phyloP scores from a whole-genome alignment of 2,888 invertebrate species.

The Phalera bucephala region DNA sequence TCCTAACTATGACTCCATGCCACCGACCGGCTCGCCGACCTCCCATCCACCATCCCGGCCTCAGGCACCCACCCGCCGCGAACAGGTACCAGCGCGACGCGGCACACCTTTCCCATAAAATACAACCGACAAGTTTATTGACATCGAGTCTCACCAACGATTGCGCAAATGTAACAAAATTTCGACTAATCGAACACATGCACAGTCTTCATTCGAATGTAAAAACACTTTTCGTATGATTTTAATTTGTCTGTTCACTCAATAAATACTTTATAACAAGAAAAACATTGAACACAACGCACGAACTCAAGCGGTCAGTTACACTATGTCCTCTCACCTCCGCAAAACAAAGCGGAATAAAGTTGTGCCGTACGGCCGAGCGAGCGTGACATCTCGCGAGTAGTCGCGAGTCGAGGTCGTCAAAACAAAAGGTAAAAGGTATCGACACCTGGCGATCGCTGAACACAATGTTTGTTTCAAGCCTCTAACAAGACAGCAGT shows the following conservation, averaged over 20 bases:
- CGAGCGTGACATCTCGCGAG: slow-evolving; percentile 57
- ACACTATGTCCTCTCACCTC: slow-evolving; percentile 71
- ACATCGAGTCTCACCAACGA: slow-evolving; percentile 74
- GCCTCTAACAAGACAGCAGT: slow-evolving; percentile 2
- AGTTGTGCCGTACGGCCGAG: slow-evolving; percentile 31
- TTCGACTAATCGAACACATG: slow-evolving; percentile 52
- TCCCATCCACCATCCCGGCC: slow-evolving; percentile 50
- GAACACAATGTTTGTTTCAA: slow-evolving; percentile 16
- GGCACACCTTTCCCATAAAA: slow-evolving; percentile 82
- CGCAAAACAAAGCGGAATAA: slow-evolving; percentile 82
- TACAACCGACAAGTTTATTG: slow-evolving; percentile 82
- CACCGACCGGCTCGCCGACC: slow-evolving; percentile 45
- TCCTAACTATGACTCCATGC: slow-evolving; percentile 58
- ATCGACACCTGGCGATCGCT: slow-evolving; percentile 51
- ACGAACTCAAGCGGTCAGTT: slow-evolving; percentile 38
- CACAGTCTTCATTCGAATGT: slow-evolving; percentile 52
- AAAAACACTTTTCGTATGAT: slow-evolving; percentile 53
- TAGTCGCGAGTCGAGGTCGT: slow-evolving; percentile 42
- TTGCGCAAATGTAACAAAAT: slow-evolving; percentile 66
- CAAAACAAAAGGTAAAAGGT: slow-evolving; percentile 45
- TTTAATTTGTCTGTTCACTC: slow-evolving; percentile 58
- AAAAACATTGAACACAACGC: slow-evolving; percentile 74
- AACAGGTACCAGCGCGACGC: slow-evolving; percentile 75
- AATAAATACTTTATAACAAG: slow-evolving; percentile 57
- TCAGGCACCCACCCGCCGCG: slow-evolving; percentile 62